Evolutionary conservation across 2,797 vertebrate species (phyloP).

Genomic region (Notoglanidium macrostoma): DNA sequence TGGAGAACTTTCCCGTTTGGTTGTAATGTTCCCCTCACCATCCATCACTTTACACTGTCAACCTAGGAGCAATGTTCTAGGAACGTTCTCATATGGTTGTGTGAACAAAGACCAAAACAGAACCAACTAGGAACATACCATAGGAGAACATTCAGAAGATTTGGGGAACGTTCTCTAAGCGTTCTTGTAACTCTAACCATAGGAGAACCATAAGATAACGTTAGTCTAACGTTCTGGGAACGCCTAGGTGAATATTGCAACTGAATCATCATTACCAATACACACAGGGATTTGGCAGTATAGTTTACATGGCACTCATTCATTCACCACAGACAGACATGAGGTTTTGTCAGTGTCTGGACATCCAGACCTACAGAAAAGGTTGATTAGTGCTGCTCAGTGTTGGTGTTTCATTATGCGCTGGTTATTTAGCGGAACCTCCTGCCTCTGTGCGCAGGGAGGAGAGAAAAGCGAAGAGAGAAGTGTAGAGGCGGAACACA

Average conservation of each 20-base stretch:
- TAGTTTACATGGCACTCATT: not conserved
- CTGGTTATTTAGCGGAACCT: constrained; percentile 23
- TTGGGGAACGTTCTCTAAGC: no score
- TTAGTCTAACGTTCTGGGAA: no score
- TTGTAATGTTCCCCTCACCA: no score
- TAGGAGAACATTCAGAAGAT: no score
- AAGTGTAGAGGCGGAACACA: constrained; percentile 7
- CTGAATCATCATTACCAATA: not conserved
- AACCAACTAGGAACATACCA: no score
- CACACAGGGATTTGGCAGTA: not conserved
- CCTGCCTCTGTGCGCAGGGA: constrained; percentile 40
- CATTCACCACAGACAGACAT: not conserved
- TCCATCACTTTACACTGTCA: no score
- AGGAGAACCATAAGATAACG: no score
- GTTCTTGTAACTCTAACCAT: no score
- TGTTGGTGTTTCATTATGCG: constrained; percentile 53
- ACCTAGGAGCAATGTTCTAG: no score
- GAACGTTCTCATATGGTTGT: no score
- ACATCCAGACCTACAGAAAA: not conserved
- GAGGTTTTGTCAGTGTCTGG: not conserved
- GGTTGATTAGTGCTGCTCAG: not conserved
- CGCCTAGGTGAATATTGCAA: not conserved
- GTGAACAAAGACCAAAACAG: no score
- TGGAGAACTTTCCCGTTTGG: no score
- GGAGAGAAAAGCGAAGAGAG: not conserved